Percentiles rank a stretch among this genome's conserved stretches.
phyloP scores from a whole-genome alignment of 2,113 vertebrate species.

The Chaenogobius annularis region DNA sequence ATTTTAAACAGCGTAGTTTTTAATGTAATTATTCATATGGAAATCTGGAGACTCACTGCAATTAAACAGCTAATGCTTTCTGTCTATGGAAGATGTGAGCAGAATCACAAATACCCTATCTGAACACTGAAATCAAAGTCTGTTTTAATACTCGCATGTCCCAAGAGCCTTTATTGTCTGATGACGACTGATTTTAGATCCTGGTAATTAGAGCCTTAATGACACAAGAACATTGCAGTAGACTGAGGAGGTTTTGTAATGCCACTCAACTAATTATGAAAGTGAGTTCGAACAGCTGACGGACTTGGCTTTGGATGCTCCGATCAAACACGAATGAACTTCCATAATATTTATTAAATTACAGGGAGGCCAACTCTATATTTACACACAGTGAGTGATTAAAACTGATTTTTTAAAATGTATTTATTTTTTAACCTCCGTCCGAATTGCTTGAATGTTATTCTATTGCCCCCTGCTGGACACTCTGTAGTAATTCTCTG shows the following conservation, averaged over 20 bases:
- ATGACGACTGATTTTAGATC: background rate
- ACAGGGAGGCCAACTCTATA: background rate
- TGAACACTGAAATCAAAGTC: background rate
- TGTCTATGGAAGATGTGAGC: background rate
- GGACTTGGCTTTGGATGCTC: background rate
- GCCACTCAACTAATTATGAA: background rate
- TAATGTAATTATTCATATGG: constrained; percentile 25
- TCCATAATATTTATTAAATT: background rate
- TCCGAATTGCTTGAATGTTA: background rate
- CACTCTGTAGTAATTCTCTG: background rate
- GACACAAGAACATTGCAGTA: constrained; percentile 1
- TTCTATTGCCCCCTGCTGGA: constrained; percentile 55
- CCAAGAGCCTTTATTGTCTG: background rate
- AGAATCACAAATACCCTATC: background rate
- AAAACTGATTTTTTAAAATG: background rate
- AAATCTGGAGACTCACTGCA: constrained; percentile 32
- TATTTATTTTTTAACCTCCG: background rate
- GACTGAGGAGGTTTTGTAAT: constrained; percentile 7
- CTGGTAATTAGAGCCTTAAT: constrained; percentile 3
- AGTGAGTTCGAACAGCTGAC: constrained; percentile 16
- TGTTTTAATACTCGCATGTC: background rate
- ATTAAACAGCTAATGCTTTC: constrained; percentile 1
- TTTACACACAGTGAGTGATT: background rate
- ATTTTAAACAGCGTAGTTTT: background rate
- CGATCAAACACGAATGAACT: background rate